Percentiles rank a stretch among this genome's conserved stretches.
Evolutionary conservation across 2,888 invertebrate genomes (phyloP).

Genomic region (Aricia artaxerxes): DNA sequence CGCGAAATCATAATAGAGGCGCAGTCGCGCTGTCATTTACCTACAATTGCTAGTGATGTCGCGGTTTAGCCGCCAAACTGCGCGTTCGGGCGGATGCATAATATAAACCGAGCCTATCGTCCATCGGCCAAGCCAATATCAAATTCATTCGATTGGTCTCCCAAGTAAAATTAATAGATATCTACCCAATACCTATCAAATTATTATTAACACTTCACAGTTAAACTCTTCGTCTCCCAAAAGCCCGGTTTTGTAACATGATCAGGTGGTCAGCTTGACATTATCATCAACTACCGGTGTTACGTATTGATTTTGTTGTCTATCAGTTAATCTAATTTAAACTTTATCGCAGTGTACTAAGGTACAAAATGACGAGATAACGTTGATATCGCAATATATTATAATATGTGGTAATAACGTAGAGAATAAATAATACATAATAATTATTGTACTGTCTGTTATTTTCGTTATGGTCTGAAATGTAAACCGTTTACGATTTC

Average conservation of each 20-base stretch:
- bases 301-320: conserved; percentile 4
- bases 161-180: background rate
- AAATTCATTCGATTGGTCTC: no score
- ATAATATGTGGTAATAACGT: background rate
- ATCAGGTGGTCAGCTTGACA: background rate
- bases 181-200: no score
- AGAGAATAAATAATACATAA: background rate
- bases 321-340: background rate
- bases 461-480: background rate
- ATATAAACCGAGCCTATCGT: no score
- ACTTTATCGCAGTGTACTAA: background rate
- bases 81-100: no score
- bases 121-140: no score
- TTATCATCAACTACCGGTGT: background rate
- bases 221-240: background rate
- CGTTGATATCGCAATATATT: background rate
- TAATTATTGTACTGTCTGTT: background rate
- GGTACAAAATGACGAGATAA: background rate
- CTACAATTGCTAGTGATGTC: no score
- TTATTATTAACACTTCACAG: background rate
- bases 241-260: background rate
- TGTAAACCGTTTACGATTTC: background rate
- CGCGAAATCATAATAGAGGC: no score
- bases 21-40: no score
- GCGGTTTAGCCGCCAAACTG: no score